Percentiles rank a stretch among this genome's conserved stretches.
Evolutionary conservation across 92 coral and sea anemone species (phyloP).

Genomic region (Paramuricea clavata): DNA sequence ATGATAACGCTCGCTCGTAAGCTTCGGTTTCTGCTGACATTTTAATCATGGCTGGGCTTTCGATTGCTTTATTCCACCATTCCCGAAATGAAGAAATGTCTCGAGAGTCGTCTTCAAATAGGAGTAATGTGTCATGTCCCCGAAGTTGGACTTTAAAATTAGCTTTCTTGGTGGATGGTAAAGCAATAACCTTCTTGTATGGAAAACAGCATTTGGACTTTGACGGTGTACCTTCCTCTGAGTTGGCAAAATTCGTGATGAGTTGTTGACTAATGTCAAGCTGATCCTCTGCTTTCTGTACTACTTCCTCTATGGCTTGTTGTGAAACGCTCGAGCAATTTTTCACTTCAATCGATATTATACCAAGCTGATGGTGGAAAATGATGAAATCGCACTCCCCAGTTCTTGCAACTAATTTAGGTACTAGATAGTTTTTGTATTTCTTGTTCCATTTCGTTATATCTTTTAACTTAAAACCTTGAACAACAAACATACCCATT

Average conservation of each 20-base stretch:
- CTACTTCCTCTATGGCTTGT: too few species aligned
- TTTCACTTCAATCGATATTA: slow-evolving; percentile 62
- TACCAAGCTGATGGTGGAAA: slow-evolving; percentile 57
- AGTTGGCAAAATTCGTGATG: too few species aligned
- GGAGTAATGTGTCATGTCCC: slow-evolving; percentile 17
- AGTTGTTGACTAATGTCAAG: too few species aligned
- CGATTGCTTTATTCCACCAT: slow-evolving; percentile 58
- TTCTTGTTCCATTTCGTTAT: slow-evolving; percentile 44
- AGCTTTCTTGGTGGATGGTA: slow-evolving; percentile 56
- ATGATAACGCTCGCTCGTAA: slow-evolving; percentile 53
- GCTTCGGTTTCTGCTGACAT: slow-evolving; percentile 7
- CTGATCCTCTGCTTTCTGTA: too few species aligned
- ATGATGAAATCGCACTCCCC: slow-evolving; percentile 56
- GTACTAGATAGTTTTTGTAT: neutral
- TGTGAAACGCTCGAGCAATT: neutral
- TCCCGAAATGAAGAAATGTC: slow-evolving; percentile 23
- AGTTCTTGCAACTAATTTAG: neutral
- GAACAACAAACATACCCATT: slow-evolving; percentile 65
- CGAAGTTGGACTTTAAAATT: neutral
- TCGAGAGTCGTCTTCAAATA: slow-evolving; percentile 49
- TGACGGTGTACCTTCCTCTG: too few species aligned
- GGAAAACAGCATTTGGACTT: slow-evolving; percentile 10
- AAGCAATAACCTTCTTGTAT: slow-evolving; percentile 41
- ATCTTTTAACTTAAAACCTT: slow-evolving; percentile 45
- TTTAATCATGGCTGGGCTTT: neutral